phyloP scores from a whole-genome alignment of 2,797 vertebrate genomes.

The Chanos chanos region DNA sequence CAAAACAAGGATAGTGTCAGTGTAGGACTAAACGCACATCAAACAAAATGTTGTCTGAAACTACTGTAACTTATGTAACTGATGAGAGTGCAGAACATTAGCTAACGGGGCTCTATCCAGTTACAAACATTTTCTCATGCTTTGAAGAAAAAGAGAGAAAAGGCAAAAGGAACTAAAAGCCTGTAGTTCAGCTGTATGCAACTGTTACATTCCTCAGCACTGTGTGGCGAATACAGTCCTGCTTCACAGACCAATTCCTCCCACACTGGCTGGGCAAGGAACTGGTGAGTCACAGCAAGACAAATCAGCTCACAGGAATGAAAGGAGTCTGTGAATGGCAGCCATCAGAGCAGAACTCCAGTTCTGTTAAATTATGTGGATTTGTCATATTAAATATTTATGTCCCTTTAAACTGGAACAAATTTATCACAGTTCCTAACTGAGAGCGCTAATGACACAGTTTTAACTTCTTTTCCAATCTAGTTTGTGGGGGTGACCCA shows the following conservation, averaged over 20 bases:
- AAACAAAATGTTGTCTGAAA: no score
- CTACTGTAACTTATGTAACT: neutral
- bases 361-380: neutral
- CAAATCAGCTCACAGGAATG: slow-evolving; percentile 28
- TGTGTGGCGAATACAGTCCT: slow-evolving; percentile 44
- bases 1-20: no score
- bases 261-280: slow-evolving; percentile 15
- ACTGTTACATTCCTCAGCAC: slow-evolving; percentile 44
- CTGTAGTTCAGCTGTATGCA: no score
- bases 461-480: no score
- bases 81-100: neutral
- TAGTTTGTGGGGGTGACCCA: no score
- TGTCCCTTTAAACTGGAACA: no score
- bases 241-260: slow-evolving; percentile 26
- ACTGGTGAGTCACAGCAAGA: slow-evolving; percentile 25
- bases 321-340: slow-evolving; percentile 8
- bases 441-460: no score
- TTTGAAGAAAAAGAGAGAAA: neutral
- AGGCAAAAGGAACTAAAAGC: neutral
- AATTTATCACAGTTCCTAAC: no score
- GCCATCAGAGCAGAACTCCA: neutral
- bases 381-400: neutral
- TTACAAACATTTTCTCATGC: neutral
- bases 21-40: slow-evolving; percentile 3
- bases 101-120: neutral